Conservation (phyloP, 2,888 invertebrate genomes). For the Ophion obscuratus region DNA sequence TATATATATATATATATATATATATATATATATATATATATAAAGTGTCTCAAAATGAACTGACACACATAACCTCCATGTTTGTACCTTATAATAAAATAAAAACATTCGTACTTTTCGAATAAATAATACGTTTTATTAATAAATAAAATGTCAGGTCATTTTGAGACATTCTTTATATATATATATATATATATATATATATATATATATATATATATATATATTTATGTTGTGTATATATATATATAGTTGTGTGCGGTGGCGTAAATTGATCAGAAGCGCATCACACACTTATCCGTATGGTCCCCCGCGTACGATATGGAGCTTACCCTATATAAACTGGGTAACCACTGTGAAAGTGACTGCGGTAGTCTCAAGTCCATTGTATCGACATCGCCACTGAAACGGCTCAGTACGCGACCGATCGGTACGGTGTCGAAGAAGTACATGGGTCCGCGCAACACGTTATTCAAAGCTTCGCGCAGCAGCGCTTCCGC, state of each 20-base stretch:
- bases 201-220: not conserved
- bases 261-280: no score
- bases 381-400: constrained; percentile 86
- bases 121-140: no score
- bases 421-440: constrained; percentile 88
- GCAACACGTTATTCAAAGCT: constrained; percentile 85
- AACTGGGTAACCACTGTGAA: constrained; percentile 79
- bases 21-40: no score
- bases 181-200: constrained; percentile 4
- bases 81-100: no score
- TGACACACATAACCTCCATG: no score
- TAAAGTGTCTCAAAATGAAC: no score
- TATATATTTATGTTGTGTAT: no score
- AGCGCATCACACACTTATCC: constrained; percentile 30
- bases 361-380: constrained; percentile 83
- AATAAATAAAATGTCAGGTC: no score
- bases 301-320: not conserved
- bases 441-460: constrained; percentile 86
- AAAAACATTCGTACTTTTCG: no score
- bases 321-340: constrained; percentile 79
- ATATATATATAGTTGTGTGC: not conserved
- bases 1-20: not conserved
- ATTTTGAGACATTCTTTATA: no score
- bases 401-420: constrained; percentile 87
- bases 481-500: constrained; percentile 82